phyloP scores from a whole-genome alignment of 2,888 invertebrate species.

The Anthophora plumipes region DNA sequence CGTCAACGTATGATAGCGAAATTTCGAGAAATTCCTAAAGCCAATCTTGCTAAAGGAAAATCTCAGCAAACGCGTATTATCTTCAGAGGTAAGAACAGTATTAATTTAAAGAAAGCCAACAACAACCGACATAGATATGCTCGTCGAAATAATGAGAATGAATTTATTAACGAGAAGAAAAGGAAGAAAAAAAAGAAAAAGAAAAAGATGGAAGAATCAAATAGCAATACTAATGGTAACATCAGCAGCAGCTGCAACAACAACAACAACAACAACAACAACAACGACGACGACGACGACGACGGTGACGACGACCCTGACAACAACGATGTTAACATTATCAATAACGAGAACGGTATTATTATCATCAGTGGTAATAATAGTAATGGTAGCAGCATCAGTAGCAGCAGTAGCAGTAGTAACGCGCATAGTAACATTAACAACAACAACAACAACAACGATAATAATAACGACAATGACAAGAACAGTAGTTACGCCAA shows the following conservation, averaged over 20 bases:
- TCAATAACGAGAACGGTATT: background rate
- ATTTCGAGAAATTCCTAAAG: conserved; percentile 61
- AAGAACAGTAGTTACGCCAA: background rate
- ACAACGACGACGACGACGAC: background rate
- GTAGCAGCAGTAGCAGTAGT: background rate
- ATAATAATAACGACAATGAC: background rate
- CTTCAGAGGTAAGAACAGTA: conserved; percentile 7
- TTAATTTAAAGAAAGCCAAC: background rate
- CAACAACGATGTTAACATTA: no score
- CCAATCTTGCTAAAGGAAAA: conserved; percentile 22
- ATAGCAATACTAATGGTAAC: background rate
- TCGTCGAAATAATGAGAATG: background rate
- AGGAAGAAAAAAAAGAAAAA: background rate
- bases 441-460: background rate
- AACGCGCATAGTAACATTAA: background rate
- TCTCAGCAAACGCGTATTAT: conserved; percentile 10
- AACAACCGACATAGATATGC: background rate
- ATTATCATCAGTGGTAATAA: background rate
- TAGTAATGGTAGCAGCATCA: background rate
- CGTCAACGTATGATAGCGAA: conserved; percentile 76
- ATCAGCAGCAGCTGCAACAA: background rate
- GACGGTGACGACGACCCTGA: no score
- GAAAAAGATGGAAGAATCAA: background rate
- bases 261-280: background rate
- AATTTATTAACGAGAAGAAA: background rate